These are phyloP conservation scores for Cheilosia variabilis DNA, from an alignment of 2,888 invertebrate genomes.

Conservation along the genomic window DNA sequence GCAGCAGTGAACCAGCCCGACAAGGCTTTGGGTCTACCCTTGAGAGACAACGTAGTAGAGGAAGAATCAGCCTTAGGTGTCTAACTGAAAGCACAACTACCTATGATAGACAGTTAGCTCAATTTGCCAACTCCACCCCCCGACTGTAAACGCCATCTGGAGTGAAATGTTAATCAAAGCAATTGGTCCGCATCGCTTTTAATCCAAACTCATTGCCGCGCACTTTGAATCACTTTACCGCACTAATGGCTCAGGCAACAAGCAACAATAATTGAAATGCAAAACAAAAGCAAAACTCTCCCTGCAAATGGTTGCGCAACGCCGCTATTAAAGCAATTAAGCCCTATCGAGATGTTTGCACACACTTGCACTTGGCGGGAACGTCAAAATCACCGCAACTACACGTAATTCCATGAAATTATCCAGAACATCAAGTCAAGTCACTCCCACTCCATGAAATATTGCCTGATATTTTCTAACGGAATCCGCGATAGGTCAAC, in stretches of 20 bases:
- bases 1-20: too few relatives aligned
- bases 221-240: neutral
- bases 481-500: constrained; percentile 64
- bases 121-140: too few relatives aligned
- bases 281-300: too few relatives aligned
- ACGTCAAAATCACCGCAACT: neutral
- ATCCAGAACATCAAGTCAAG: constrained; percentile 28
- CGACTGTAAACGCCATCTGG: too few relatives aligned
- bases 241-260: neutral
- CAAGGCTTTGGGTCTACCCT: too few relatives aligned
- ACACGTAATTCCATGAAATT: constrained; percentile 20
- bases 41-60: too few relatives aligned
- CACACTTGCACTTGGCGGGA: constrained; percentile 6
- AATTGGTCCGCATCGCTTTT: neutral
- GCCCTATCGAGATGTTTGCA: constrained; percentile 4
- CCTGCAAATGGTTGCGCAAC: too few relatives aligned
- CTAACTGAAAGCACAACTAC: too few relatives aligned
- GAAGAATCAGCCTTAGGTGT: too few relatives aligned
- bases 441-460: constrained; percentile 23
- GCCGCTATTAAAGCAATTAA: too few relatives aligned
- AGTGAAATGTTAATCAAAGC: too few relatives aligned
- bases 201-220: neutral
- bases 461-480: constrained; percentile 39
- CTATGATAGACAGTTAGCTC: neutral
- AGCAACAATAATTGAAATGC: too few relatives aligned